Evolutionary conservation across 1,140 invertebrate species (phyloP).

Genomic region (Sweltsa coloradensis): DNA sequence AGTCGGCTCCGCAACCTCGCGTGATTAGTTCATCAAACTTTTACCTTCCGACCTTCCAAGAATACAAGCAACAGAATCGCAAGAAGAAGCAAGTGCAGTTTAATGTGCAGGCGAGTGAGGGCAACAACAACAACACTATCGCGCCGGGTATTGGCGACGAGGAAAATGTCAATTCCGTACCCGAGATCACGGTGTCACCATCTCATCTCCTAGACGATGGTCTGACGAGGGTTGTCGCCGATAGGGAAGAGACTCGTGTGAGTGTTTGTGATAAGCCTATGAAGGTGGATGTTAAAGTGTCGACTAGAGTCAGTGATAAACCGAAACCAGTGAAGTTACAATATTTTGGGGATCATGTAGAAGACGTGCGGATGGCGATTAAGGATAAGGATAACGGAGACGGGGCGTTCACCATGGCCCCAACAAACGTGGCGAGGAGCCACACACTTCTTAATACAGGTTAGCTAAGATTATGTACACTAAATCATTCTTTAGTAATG

Average conservation of each 20-base stretch:
- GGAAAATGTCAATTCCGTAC: not conserved
- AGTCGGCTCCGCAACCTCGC: not conserved
- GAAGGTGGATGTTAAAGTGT: too few relatives aligned
- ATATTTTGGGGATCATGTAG: not conserved
- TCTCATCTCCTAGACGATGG: not conserved
- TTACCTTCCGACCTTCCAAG: constrained; percentile 17
- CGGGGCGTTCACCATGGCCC: too few relatives aligned
- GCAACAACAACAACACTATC: not conserved
- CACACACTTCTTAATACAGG: too few relatives aligned
- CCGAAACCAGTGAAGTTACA: not conserved
- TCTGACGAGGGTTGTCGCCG: too few relatives aligned
- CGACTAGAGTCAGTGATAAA: too few relatives aligned
- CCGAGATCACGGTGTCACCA: not conserved
- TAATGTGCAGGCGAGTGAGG: too few relatives aligned
- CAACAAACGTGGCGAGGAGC: too few relatives aligned
- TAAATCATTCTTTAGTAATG: too few relatives aligned
- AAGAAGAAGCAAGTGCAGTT: constrained; percentile 28
- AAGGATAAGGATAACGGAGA: too few relatives aligned
- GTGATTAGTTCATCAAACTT: constrained; percentile 11
- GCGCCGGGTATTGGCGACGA: not conserved
- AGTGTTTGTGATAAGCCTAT: too few relatives aligned
- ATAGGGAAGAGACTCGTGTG: too few relatives aligned
- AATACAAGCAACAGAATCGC: constrained; percentile 17
- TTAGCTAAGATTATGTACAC: too few relatives aligned
- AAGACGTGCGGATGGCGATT: not conserved